Evolutionary conservation across 2,797 vertebrate genomes (phyloP).

Genomic region (Danio jaintianensis): DNA sequence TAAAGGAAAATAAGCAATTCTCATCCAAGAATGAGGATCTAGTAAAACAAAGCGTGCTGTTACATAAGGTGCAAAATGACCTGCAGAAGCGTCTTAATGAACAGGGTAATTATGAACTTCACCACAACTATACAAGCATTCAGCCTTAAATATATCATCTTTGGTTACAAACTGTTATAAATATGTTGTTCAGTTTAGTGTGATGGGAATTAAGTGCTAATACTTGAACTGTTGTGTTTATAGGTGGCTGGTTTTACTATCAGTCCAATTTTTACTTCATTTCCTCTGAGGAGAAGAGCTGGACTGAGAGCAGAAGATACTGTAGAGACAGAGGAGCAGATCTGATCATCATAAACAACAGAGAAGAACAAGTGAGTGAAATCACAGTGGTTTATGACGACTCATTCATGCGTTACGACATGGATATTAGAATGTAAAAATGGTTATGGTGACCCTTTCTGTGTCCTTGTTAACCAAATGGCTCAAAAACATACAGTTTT

Average conservation of each 20-base stretch:
- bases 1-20: background rate
- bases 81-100: background rate
- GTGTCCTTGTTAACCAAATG: too few species aligned
- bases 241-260: background rate
- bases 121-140: background rate
- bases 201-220: background rate
- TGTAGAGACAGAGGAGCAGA: conserved; percentile 20
- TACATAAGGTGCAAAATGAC: background rate
- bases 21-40: background rate
- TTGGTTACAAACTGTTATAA: too few species aligned
- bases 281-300: too few species aligned
- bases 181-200: background rate
- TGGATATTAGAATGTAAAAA: too few species aligned
- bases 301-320: too few species aligned
- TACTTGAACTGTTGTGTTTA: background rate
- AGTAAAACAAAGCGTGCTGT: background rate
- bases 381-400: too few species aligned
- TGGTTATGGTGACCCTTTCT: too few species aligned
- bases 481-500: too few species aligned
- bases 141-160: background rate
- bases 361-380: conserved; percentile 10
- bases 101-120: background rate
- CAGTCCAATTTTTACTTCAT: background rate
- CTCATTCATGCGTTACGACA: too few species aligned
- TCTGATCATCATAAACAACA: conserved; percentile 28